Evolutionary conservation across 2,797 vertebrate genomes (phyloP).

Genomic region (Lerista edwardsae): DNA sequence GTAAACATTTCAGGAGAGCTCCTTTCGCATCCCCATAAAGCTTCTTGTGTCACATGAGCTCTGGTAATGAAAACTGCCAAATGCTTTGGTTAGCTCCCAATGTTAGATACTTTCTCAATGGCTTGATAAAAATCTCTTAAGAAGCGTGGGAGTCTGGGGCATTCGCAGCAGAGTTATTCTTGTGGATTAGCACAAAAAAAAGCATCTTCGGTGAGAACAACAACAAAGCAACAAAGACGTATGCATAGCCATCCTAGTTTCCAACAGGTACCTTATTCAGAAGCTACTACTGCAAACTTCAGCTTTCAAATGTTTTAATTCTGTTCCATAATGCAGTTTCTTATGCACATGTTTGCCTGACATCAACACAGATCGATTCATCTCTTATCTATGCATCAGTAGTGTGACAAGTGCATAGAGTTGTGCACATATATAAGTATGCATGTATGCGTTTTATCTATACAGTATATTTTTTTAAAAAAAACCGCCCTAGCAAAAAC

Average conservation of each 20-base stretch:
- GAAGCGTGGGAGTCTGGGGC: slow-evolving; percentile 33
- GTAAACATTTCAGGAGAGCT: slow-evolving; percentile 25
- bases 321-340: not conserved
- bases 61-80: slow-evolving; percentile 23
- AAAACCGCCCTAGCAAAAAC: not conserved
- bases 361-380: not conserved
- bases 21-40: slow-evolving; percentile 12
- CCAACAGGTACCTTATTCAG: not conserved
- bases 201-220: slow-evolving; percentile 24
- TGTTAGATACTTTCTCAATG: slow-evolving; percentile 35
- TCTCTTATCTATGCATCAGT: not conserved
- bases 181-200: slow-evolving; percentile 33
- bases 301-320: not conserved
- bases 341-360: not conserved
- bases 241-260: not conserved
- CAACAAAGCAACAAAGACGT: not conserved
- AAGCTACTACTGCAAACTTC: not conserved
- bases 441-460: too few relatives aligned
- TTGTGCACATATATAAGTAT: too few relatives aligned
- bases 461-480: not conserved
- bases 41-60: slow-evolving; percentile 14
- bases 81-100: slow-evolving; percentile 3
- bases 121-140: slow-evolving; percentile 34
- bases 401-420: not conserved
- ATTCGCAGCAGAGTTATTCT: slow-evolving; percentile 26